Conservation (phyloP, 2,888 invertebrate genomes). For the Ligdia adustata region DNA sequence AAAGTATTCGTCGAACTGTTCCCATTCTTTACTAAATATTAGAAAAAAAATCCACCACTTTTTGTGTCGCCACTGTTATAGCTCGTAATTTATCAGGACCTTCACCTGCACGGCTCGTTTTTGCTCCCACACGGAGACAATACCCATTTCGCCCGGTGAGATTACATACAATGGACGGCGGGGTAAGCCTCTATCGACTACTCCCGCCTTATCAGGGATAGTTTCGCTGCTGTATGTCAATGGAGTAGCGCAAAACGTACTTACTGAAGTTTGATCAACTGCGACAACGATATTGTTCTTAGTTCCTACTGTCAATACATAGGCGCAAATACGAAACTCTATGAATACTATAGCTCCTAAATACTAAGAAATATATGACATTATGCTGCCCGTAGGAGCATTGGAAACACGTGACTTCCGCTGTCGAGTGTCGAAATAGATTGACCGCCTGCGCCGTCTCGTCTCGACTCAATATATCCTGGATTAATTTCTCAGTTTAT, state of each 20-base stretch:
- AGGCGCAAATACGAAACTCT: no score
- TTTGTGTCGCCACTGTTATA: slow-evolving; percentile 32
- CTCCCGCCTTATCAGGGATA: slow-evolving; percentile 34
- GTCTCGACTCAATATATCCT: slow-evolving; percentile 21
- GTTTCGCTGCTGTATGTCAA: neutral
- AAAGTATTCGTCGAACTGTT: slow-evolving; percentile 31
- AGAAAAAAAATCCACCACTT: slow-evolving; percentile 26
- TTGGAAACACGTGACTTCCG: slow-evolving; percentile 71
- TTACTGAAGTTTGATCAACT: neutral
- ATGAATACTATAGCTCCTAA: slow-evolving; percentile 65
- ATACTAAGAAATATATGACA: slow-evolving; percentile 71
- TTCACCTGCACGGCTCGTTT: slow-evolving; percentile 57
- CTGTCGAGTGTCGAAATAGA: slow-evolving; percentile 72
- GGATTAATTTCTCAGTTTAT: slow-evolving; percentile 17
- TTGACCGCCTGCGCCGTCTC: slow-evolving; percentile 45
- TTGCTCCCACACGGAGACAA: slow-evolving; percentile 57
- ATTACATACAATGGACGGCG: slow-evolving; percentile 56
- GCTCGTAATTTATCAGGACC: slow-evolving; percentile 49
- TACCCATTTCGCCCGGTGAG: slow-evolving; percentile 54
- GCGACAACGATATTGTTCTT: no score
- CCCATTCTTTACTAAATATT: slow-evolving; percentile 24
- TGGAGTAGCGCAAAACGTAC: slow-evolving; percentile 1
- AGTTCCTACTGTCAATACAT: no score
- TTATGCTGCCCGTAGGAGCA: slow-evolving; percentile 63
- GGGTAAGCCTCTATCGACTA: slow-evolving; percentile 61